Evolutionary conservation across 2,113 vertebrate genomes (phyloP).

Genomic region (Triplophysa rosa): DNA sequence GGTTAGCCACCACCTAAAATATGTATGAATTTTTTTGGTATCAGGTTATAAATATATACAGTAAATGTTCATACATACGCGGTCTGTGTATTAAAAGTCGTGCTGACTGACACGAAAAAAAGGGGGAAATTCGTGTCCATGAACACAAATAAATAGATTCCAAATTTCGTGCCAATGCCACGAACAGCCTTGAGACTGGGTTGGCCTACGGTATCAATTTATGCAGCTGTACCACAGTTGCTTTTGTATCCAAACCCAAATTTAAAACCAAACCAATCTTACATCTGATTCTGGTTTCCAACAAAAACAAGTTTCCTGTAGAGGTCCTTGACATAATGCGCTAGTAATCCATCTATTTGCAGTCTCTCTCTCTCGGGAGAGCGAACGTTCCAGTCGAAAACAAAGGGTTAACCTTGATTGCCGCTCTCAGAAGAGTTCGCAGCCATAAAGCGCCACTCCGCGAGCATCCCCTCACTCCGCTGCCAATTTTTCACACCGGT

Average conservation of each 20-base stretch:
- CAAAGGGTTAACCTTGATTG: constrained; percentile 40
- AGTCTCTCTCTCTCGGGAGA: neutral
- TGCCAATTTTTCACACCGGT: constrained; percentile 42
- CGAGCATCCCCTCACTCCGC: constrained; percentile 13
- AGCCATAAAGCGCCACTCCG: constrained; percentile 13
- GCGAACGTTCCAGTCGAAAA: neutral
- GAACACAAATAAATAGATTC: too few relatives aligned
- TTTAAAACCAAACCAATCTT: neutral
- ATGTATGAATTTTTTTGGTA: too few relatives aligned
- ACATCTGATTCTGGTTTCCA: neutral
- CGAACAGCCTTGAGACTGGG: too few relatives aligned
- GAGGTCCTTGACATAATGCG: constrained; percentile 19
- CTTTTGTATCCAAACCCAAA: neutral
- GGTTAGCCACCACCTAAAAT: too few relatives aligned
- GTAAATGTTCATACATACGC: too few relatives aligned
- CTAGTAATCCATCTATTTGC: constrained; percentile 11
- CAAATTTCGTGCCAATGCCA: too few relatives aligned
- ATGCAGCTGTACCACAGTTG: too few relatives aligned
- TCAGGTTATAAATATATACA: too few relatives aligned
- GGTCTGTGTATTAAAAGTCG: too few relatives aligned
- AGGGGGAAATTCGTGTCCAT: too few relatives aligned
- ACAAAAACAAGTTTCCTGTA: neutral
- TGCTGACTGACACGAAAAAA: too few relatives aligned
- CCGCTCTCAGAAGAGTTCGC: constrained; percentile 15
- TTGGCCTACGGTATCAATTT: too few relatives aligned